A percentile compares a stretch with the other conserved stretches of the same genome.
These are phyloP conservation scores for Phoxinus dragarum DNA, from an alignment of 2,797 vertebrate genomes.

Conservation along the genomic window DNA sequence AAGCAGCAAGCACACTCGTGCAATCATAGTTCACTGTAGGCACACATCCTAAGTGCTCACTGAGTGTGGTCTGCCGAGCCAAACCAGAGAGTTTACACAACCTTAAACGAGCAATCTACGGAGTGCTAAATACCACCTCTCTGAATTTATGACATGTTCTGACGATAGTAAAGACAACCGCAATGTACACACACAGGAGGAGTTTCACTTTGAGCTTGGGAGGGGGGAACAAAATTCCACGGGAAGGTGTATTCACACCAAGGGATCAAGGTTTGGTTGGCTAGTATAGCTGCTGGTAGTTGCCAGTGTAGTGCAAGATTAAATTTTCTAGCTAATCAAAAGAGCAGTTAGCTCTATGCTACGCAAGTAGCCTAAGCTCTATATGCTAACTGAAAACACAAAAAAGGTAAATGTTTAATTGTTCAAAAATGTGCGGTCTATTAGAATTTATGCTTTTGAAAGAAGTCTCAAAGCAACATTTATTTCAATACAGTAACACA, in stretches of 20 bases:
- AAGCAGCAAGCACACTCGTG: constrained; percentile 17
- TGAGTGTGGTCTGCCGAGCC: not conserved
- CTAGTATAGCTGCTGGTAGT: too few species aligned
- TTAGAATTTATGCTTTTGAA: too few species aligned
- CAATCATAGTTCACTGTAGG: constrained; percentile 17
- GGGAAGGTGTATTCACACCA: not conserved
- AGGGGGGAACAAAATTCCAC: not conserved
- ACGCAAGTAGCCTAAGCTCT: not conserved
- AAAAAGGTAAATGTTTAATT: not conserved
- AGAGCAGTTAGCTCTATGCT: not conserved
- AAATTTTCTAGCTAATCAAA: not conserved
- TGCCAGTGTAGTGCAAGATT: not conserved
- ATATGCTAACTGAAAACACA: not conserved
- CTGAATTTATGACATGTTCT: constrained; percentile 23
- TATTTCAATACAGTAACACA: not conserved
- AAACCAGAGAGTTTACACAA: constrained; percentile 48
- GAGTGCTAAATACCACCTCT: not conserved
- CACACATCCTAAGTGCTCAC: not conserved
- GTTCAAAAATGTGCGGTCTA: not conserved
- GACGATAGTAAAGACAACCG: constrained; percentile 21
- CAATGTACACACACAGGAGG: constrained; percentile 11
- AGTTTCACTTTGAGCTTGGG: not conserved
- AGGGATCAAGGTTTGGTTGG: constrained; percentile 1
- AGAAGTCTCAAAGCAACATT: not conserved
- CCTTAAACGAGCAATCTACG: constrained; percentile 35